phyloP scores from a whole-genome alignment of 2,888 invertebrate species.

The Spicauda simplicius region DNA sequence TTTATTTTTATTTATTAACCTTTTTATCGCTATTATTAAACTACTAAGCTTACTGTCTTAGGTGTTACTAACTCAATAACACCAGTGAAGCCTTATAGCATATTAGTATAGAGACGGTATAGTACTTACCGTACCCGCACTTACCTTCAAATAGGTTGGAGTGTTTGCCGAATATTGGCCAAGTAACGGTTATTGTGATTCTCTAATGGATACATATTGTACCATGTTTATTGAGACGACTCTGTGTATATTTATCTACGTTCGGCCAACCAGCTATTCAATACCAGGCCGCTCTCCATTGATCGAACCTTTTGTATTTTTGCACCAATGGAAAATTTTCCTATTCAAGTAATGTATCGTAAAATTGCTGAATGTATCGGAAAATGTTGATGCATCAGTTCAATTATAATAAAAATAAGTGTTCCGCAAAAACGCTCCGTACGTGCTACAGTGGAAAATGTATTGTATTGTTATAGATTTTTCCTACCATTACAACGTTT shows the following conservation, averaged over 20 bases:
- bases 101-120: background rate
- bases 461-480: background rate
- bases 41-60: too few species aligned
- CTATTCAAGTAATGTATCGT: background rate
- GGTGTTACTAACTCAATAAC: too few species aligned
- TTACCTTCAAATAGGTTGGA: background rate
- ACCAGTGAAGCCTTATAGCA: background rate
- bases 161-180: constrained; percentile 15
- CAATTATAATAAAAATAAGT: background rate
- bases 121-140: background rate
- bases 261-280: constrained; percentile 7
- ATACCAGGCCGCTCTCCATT: background rate
- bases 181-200: constrained; percentile 21
- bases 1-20: too few species aligned
- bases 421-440: background rate
- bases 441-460: background rate
- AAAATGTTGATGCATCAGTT: background rate
- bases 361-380: background rate
- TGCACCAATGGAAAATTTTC: background rate
- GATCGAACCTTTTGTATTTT: constrained; percentile 1
- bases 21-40: too few species aligned
- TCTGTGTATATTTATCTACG: constrained; percentile 22
- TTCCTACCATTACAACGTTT: background rate
- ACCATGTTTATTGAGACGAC: constrained; percentile 10
- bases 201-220: constrained; percentile 29